Conservation (phyloP, 92 coral and sea anemone species). For the Siderastrea radians region DNA sequence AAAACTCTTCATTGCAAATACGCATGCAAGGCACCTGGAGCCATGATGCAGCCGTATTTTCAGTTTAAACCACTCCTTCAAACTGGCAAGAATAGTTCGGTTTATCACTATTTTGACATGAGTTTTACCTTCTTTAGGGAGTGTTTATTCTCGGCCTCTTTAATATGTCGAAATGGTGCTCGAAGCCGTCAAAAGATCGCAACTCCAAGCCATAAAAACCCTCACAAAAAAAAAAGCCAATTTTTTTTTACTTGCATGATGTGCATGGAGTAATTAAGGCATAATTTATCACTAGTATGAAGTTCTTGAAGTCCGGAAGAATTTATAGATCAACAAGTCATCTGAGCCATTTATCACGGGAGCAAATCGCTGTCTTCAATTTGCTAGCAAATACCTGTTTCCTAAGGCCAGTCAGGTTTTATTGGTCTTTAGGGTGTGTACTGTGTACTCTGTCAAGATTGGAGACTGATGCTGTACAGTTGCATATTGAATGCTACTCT, state of each 20-base stretch:
- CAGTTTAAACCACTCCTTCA: too few relatives aligned
- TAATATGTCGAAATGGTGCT: not conserved
- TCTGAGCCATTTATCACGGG: constrained; percentile 46
- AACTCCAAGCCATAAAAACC: not conserved
- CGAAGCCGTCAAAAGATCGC: not conserved
- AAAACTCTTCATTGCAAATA: too few relatives aligned
- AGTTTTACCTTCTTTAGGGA: too few relatives aligned
- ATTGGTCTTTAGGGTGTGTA: not conserved
- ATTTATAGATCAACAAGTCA: constrained; percentile 35
- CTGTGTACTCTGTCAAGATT: too few relatives aligned
- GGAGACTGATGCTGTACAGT: not conserved
- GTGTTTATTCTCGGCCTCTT: too few relatives aligned
- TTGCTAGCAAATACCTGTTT: constrained; percentile 22
- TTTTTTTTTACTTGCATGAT: constrained; percentile 36
- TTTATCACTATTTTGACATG: too few relatives aligned
- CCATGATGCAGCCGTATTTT: too few relatives aligned
- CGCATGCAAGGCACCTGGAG: too few relatives aligned
- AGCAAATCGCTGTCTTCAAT: constrained; percentile 25
- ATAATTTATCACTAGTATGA: constrained; percentile 8
- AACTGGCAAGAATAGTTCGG: too few relatives aligned
- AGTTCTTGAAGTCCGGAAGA: constrained; percentile 41
- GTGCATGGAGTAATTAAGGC: constrained; percentile 9
- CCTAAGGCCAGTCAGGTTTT: not conserved
- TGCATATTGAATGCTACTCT: not conserved
- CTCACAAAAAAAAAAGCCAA: not conserved